These are phyloP conservation scores for Caenorhabditis sp. DNA, from an alignment of 2,888 invertebrate genomes.

Conservation along the genomic window DNA sequence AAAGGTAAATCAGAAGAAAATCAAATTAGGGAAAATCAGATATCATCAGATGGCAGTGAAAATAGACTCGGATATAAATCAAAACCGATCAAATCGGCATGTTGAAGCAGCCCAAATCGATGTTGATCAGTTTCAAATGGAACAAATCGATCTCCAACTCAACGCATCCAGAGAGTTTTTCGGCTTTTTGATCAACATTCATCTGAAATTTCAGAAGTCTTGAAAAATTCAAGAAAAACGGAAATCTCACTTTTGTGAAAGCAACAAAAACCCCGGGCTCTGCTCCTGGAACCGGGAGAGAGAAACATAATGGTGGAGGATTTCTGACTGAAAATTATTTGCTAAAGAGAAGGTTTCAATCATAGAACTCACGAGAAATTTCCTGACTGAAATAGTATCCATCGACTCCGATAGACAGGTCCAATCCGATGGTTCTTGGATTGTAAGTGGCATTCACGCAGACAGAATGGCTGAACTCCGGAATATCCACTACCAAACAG, in stretches of 20 bases:
- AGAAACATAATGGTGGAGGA: conserved; percentile 84
- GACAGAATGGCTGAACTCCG: conserved; percentile 24
- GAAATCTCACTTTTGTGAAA: conserved; percentile 10
- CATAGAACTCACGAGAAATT: conserved; percentile 13
- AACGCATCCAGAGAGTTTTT: conserved; percentile 82
- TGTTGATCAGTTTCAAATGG: conserved; percentile 78
- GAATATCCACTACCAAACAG: conserved; percentile 5
- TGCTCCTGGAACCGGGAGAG: conserved; percentile 83
- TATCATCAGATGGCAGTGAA: not conserved
- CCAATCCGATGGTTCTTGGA: not conserved
- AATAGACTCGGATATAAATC: not conserved
- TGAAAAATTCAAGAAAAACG: not conserved
- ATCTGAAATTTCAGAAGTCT: conserved; percentile 67
- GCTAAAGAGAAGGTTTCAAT: not conserved
- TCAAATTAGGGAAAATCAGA: not conserved
- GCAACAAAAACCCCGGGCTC: conserved; percentile 71
- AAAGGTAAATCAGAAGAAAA: not conserved
- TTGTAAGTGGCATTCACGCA: conserved; percentile 14
- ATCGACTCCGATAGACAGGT: conserved; percentile 6
- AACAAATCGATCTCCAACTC: conserved; percentile 83
- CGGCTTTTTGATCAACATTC: conserved; percentile 71
- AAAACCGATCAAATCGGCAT: conserved; percentile 71
- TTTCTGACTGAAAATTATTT: conserved; percentile 81
- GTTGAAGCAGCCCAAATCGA: conserved; percentile 84
- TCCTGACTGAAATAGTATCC: conserved; percentile 14